Evolutionary conservation across 64 coral and sea anemone genomes (phyloP).

Genomic region (Montipora capricornis): DNA sequence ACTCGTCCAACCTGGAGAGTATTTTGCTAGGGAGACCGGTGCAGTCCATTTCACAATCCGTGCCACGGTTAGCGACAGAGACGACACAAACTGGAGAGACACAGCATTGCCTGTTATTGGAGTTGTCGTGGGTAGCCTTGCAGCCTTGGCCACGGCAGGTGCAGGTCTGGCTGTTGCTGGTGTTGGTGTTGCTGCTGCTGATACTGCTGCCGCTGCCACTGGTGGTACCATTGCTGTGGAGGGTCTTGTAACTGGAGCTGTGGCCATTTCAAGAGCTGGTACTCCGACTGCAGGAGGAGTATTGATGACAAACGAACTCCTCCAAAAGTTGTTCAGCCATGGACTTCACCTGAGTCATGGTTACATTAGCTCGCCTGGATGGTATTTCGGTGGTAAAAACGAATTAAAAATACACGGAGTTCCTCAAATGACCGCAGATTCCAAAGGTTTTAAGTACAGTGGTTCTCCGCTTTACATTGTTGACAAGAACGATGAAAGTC

Average conservation of each 20-base stretch:
- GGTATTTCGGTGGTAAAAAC: slow-evolving; percentile 20
- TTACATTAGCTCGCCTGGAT: slow-evolving; percentile 1
- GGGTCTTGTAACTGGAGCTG: no score
- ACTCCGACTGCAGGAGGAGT: not conserved
- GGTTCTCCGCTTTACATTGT: no score
- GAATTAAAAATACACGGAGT: not conserved
- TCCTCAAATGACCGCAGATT: not conserved
- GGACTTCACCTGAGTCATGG: not conserved
- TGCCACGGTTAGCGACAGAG: slow-evolving; percentile 12
- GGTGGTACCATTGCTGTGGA: not conserved
- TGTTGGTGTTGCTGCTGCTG: not conserved
- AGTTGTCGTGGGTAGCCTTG: not conserved
- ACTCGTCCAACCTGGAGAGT: slow-evolving; percentile 24
- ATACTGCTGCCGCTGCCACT: not conserved
- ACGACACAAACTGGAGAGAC: slow-evolving; percentile 33
- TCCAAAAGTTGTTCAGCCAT: not conserved
- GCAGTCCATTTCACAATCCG: slow-evolving; percentile 27
- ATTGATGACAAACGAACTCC: not conserved
- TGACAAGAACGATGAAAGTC: no score
- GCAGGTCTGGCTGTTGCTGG: not conserved
- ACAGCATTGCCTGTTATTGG: slow-evolving; percentile 19
- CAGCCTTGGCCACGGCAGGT: not conserved
- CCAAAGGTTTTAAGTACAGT: no score
- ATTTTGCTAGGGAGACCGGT: not conserved
- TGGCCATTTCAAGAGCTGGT: no score